Evolutionary conservation across 1,140 invertebrate species (phyloP), one percentile per base, ranked within the genome.

Genomic region (Drosophila mojavensis): DNA sequence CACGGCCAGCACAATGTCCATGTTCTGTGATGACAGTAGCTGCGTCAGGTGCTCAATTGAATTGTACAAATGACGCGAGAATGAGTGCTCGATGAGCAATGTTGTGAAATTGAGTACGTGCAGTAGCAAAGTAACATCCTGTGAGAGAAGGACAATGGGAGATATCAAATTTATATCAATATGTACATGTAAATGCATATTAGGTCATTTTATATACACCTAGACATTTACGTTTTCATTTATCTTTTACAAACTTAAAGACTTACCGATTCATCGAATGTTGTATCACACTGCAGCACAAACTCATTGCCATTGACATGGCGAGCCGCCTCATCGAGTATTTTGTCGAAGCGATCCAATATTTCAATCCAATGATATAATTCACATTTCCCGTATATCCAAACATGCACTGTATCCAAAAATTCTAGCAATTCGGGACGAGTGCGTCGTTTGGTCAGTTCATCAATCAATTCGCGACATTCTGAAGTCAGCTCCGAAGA

Each of bases 381-480:
- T 93, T 98, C 97, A 93, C 97, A 98, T 94, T 98, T 98, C 63
- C 97, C 97, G 93, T 96, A 97, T 36, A 96, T 97, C 97, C 97
- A 98, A 33, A 96, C 95, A 82, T 96, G 96, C 72, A 97, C 95
- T 68, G 95, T 94, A 72, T 95, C 95, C 26, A 98, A 91, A 91
- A 97, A 96, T 61, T 94, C 93, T 1, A 96, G 92, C 36, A 98
- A 92, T 91, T 97, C 96, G 68, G 94, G 93, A 72, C 95, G 94
- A 47, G 94, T 94, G 6, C 85, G 65, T 89, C 96, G 96, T 69
- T 94, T 94, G 86, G 96, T 95, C 26, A 98, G 90, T 86, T 95
- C 95, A 76, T 96, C 96, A 81, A 98, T 98, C 7, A 98, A 93
- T 73, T 94, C 94, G 90, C 96, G 95, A 92, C 97, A 98, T 93